phyloP scores from a whole-genome alignment of 2,113 vertebrate species.

The Tapirus terrestris region DNA sequence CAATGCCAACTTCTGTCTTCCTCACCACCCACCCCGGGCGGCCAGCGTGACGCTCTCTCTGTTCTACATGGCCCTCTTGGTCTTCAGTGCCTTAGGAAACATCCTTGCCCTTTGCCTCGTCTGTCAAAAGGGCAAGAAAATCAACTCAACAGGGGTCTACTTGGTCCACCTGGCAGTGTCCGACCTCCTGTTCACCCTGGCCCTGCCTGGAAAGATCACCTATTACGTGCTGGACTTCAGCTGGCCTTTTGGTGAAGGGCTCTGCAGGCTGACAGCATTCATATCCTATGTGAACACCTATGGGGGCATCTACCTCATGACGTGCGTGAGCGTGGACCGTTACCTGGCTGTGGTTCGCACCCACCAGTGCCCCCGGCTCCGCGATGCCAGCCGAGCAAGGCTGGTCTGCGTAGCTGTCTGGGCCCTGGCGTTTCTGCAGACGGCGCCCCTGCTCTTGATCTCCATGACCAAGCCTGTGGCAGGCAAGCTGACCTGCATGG shows the following conservation, averaged over 20 bases:
- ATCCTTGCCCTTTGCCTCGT: conserved; percentile 89
- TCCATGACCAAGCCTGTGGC: conserved; percentile 79
- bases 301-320: conserved; percentile 91
- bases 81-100: conserved; percentile 88
- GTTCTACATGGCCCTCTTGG: conserved; percentile 87
- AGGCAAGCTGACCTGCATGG: conserved; percentile 89
- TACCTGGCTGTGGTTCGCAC: conserved; percentile 91
- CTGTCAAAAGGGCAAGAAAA: conserved; percentile 87
- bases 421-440: conserved; percentile 87
- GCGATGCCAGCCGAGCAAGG: conserved; percentile 82
- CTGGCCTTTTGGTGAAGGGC: conserved; percentile 91
- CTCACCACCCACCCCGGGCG: conserved; percentile 83
- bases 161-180: conserved; percentile 91
- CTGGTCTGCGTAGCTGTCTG: conserved; percentile 87
- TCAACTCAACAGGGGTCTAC: conserved; percentile 90
- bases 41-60: conserved; percentile 87
- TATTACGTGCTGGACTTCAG: conserved; percentile 89
- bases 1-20: conserved; percentile 86
- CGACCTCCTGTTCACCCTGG: conserved; percentile 90
- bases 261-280: conserved; percentile 88
- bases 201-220: conserved; percentile 88
- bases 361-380: conserved; percentile 80
- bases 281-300: conserved; percentile 92
- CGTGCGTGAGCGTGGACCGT: conserved; percentile 90
- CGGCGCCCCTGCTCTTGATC: conserved; percentile 84